phyloP scores from a whole-genome alignment of 2,888 invertebrate genomes.

The Notodonta ziczac region DNA sequence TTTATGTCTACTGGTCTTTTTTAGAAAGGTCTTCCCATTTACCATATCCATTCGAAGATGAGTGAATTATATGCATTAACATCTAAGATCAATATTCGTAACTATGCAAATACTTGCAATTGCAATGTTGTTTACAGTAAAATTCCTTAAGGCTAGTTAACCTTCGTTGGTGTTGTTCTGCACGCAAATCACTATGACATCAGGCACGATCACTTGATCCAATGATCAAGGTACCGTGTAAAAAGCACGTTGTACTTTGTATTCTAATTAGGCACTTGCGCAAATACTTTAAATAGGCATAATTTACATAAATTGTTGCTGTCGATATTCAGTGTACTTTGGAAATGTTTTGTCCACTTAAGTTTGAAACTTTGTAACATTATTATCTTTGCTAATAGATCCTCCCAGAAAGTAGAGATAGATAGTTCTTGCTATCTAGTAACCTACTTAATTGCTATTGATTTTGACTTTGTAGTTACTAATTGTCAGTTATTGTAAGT shows the following conservation, averaged over 20 bases:
- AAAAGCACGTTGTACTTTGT: slow-evolving; percentile 10
- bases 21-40: slow-evolving; percentile 22
- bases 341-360: background rate
- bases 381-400: background rate
- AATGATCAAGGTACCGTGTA: slow-evolving; percentile 14
- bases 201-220: slow-evolving; percentile 5
- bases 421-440: background rate
- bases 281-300: background rate
- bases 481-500: too few species aligned
- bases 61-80: slow-evolving; percentile 7
- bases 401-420: background rate
- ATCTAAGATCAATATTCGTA: slow-evolving; percentile 6
- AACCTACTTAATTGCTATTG: too few species aligned
- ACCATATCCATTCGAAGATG: slow-evolving; percentile 8
- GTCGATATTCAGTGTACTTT: background rate
- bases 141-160: slow-evolving; percentile 33
- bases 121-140: slow-evolving; percentile 29
- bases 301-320: slow-evolving; percentile 4
- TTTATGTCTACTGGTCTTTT: slow-evolving; percentile 41
- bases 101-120: slow-evolving; percentile 16
- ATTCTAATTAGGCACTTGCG: slow-evolving; percentile 12
- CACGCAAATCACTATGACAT: slow-evolving; percentile 20
- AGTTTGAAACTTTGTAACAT: background rate
- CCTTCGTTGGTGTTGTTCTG: slow-evolving; percentile 32
- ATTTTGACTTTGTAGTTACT: too few species aligned